These are phyloP conservation scores for Lycodopsis pacificus DNA, from an alignment of 2,797 vertebrate genomes.

Conservation along the genomic window DNA sequence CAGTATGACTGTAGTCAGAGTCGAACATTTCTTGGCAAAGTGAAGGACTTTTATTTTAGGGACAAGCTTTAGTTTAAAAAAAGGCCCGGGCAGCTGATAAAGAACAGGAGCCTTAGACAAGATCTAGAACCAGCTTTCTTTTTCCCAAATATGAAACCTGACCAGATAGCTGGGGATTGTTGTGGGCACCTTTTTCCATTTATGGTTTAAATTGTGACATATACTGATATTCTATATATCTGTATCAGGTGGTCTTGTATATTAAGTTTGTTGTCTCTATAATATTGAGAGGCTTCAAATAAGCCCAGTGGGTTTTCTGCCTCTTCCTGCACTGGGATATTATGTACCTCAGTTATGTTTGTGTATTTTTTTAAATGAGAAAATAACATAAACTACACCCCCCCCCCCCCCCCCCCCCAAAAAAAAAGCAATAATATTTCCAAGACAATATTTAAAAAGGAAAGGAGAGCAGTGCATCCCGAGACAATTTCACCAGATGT, in stretches of 20 bases:
- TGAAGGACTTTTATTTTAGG: slow-evolving; percentile 43
- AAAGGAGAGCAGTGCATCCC: neutral
- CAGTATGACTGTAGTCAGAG: slow-evolving; percentile 69
- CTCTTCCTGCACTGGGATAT: no score
- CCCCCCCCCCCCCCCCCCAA: no score
- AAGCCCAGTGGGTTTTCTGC: no score
- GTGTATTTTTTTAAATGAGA: no score
- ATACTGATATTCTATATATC: neutral
- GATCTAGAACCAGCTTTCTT: neutral
- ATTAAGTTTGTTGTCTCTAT: no score
- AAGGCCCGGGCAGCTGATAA: neutral
- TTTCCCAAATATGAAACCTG: neutral
- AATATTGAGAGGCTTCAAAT: no score
- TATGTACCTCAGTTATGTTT: no score
- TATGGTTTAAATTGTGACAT: neutral
- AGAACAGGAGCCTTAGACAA: neutral
- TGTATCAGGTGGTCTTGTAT: no score
- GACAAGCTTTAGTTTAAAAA: slow-evolving; percentile 24
- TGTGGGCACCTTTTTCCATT: neutral
- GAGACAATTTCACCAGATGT: neutral
- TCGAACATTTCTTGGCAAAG: slow-evolving; percentile 45
- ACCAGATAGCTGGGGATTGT: neutral
- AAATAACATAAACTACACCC: no score
- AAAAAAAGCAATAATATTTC: neutral
- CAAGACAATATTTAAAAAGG: neutral